Evolutionary conservation across 1,140 invertebrate genomes (phyloP).

Genomic region (Tetragonula clypearis): DNA sequence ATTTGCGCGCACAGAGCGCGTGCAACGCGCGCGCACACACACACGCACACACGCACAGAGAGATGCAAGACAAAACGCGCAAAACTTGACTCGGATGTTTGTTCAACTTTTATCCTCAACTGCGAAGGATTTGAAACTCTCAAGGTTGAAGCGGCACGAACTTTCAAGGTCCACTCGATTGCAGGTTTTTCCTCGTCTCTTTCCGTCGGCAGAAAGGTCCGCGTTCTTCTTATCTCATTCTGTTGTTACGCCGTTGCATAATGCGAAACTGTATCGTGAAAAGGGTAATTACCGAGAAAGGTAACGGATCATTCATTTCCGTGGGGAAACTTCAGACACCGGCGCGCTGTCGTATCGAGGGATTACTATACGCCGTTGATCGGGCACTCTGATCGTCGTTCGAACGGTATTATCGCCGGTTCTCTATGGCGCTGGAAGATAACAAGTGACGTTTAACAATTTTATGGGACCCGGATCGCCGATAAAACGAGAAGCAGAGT

Average conservation of each 20-base stretch:
- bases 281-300: slow-evolving; percentile 29
- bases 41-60: no score
- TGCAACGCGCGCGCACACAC: no score
- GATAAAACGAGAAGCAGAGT: slow-evolving; percentile 19
- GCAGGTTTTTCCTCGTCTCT: slow-evolving; percentile 5
- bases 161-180: slow-evolving; percentile 7
- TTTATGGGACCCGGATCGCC: slow-evolving; percentile 16
- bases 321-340: slow-evolving; percentile 9
- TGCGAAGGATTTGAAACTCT: neutral
- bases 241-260: slow-evolving; percentile 8
- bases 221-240: slow-evolving; percentile 19
- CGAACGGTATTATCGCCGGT: slow-evolving; percentile 20
- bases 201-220: neutral
- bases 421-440: neutral
- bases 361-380: neutral
- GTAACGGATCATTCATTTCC: slow-evolving; percentile 39
- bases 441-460: slow-evolving; percentile 6
- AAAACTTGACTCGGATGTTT: neutral
- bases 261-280: slow-evolving; percentile 4
- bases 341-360: neutral
- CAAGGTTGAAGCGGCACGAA: neutral
- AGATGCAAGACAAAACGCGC: no score
- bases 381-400: neutral
- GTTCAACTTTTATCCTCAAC: neutral
- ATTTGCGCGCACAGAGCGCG: no score